Percentiles rank a stretch among this genome's conserved stretches.
Conservation (phyloP, 2,888 invertebrate genomes). For the Amiota minor region DNA sequence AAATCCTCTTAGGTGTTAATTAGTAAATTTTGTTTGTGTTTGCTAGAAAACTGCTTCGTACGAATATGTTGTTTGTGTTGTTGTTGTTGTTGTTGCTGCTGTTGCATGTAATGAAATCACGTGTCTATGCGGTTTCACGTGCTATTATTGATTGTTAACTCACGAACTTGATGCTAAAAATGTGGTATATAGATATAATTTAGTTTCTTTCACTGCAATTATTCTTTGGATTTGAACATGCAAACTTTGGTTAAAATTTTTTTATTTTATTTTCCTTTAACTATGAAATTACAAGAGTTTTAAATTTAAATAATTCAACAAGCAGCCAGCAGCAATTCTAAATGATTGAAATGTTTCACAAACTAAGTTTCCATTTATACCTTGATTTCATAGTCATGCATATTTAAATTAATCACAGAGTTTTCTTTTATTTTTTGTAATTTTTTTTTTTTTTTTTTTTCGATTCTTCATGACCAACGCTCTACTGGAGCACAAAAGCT, state of each 20-base stretch:
- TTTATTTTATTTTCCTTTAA: not conserved
- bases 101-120: constrained; percentile 9
- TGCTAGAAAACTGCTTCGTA: not conserved
- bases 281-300: constrained; percentile 62
- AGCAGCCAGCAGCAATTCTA: constrained; percentile 39
- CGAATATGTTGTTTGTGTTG: not conserved
- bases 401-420: constrained; percentile 16
- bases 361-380: too few species aligned
- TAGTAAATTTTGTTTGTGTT: not conserved
- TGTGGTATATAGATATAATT: too few species aligned
- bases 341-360: constrained; percentile 30
- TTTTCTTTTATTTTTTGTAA: too few species aligned
- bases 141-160: constrained; percentile 5
- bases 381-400: not conserved
- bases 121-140: constrained; percentile 1
- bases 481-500: too few species aligned
- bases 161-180: not conserved
- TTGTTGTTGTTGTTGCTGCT: not conserved
- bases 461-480: too few species aligned
- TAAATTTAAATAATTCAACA: constrained; percentile 63
- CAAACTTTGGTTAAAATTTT: not conserved
- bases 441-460: too few species aligned
- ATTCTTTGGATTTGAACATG: not conserved
- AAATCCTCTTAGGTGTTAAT: constrained; percentile 14
- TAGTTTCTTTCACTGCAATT: too few species aligned